A percentile compares a stretch with the other conserved stretches of the same genome.
Evolutionary conservation across 1,140 invertebrate species (phyloP).

Genomic region (Drosophila punjabiensis): DNA sequence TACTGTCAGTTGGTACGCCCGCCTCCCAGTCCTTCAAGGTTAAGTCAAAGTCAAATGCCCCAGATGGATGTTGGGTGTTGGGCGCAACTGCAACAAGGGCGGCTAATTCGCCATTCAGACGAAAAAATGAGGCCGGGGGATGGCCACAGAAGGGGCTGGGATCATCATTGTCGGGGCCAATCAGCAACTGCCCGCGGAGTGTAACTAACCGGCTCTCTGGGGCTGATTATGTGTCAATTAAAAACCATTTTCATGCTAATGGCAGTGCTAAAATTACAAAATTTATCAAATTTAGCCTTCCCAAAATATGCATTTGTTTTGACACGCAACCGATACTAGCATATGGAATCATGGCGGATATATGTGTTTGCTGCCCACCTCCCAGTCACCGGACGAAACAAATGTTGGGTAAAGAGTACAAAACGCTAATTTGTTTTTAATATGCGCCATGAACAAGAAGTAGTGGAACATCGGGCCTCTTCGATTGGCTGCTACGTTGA

Average conservation of each 20-base stretch:
- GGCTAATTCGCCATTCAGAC: background rate
- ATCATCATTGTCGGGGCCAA: constrained; percentile 29
- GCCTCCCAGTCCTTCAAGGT: constrained; percentile 44
- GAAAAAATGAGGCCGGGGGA: background rate
- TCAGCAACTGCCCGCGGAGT: constrained; percentile 30
- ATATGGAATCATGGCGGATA: constrained; percentile 16
- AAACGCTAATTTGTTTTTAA: constrained; percentile 82
- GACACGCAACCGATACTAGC: constrained; percentile 45
- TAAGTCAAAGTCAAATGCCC: constrained; percentile 61
- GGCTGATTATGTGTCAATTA: constrained; percentile 73
- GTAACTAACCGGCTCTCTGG: constrained; percentile 62
- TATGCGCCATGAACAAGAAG: constrained; percentile 47
- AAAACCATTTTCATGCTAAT: constrained; percentile 74
- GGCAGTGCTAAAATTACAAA: constrained; percentile 51
- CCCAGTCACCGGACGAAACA: constrained; percentile 32
- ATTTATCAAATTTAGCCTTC: constrained; percentile 31
- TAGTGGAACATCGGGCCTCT: constrained; percentile 4
- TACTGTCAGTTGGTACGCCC: constrained; percentile 15
- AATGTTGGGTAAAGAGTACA: constrained; percentile 35
- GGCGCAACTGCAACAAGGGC: constrained; percentile 2
- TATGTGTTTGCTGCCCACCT: constrained; percentile 17
- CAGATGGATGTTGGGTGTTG: background rate
- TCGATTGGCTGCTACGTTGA: constrained; percentile 43
- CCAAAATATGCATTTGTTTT: constrained; percentile 42
- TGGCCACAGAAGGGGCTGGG: background rate